Evolutionary conservation across 2,888 invertebrate species (phyloP), one percentile per base, ranked within the genome.

Genomic region (Megaustenia siamemsis): DNA sequence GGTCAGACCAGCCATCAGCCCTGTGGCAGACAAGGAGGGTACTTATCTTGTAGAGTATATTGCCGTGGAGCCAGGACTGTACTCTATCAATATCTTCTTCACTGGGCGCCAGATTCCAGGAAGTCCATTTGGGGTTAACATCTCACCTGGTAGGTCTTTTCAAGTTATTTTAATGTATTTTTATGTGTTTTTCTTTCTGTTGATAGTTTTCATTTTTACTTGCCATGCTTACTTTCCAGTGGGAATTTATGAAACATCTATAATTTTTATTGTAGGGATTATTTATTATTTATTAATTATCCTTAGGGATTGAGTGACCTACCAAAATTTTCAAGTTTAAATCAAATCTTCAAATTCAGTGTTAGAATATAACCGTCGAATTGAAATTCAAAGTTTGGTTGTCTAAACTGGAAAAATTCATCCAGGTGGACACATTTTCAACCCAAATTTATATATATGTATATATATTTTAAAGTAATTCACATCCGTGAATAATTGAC

Each of bases 21-120:
- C 78, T 96, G 96, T 94, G 93, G 97, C 63, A 95, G 96, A 83
- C 96, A 96, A 95, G 95, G 96, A 96, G 63, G 96, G 96, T 89
- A 95, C 96, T 56, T 97, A 97, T 96, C 95, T 96, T 73, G 97
- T 97, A 93, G 97, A 97, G 94, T 98, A 97, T 93, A 95, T 96
- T 0, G 96, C 97, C 1, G 95, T 96, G 6, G 94, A 95, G 78
- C 95, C 96, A 79, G 97, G 98, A 45, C 94, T 97, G 89, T 97
- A 97, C 94, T 97, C 97, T 88, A 96, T 97, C 78, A 97, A 97
- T 93, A 90, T 94, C 43, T 91, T 92, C 88, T 94, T 97, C 93
- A 97, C 97, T 88, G 97, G 97, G 32, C 96, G 96, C 90, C 96
- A 96, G 88, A 97, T 98, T 92, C 96, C 97, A 78, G 96, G 96